phyloP scores from a whole-genome alignment of 2,797 vertebrate genomes.

The Falco biarmicus region DNA sequence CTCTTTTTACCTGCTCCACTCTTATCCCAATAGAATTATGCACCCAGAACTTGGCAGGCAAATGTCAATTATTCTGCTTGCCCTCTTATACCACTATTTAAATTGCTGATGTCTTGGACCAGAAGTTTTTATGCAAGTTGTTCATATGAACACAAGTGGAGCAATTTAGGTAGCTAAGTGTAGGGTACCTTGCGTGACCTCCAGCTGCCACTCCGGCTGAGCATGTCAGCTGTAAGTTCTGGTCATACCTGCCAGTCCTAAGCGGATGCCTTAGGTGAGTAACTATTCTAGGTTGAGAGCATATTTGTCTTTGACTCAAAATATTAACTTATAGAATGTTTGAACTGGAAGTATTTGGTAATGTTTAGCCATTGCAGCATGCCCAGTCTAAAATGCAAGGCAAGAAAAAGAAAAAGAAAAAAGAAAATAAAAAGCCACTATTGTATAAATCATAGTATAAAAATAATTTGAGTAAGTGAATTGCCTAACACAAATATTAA shows the following conservation, averaged over 20 bases:
- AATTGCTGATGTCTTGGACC: neutral
- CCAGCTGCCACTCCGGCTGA: neutral
- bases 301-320: neutral
- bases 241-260: neutral
- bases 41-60: neutral
- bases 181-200: neutral
- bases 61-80: neutral
- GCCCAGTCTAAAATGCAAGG: neutral
- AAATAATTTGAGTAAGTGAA: neutral
- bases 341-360: neutral
- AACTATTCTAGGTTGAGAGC: neutral
- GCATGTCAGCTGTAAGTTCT: neutral
- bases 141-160: neutral
- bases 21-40: neutral
- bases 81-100: neutral
- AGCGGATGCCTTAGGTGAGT: neutral
- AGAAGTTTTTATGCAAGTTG: neutral
- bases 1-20: neutral
- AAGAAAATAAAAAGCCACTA: neutral
- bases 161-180: neutral
- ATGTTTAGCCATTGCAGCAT: neutral
- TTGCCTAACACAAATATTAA: neutral
- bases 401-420: neutral
- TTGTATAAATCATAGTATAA: neutral
- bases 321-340: neutral